Evolutionary conservation across 2,888 invertebrate species (phyloP).

Genomic region (Aleiodes alternator): DNA sequence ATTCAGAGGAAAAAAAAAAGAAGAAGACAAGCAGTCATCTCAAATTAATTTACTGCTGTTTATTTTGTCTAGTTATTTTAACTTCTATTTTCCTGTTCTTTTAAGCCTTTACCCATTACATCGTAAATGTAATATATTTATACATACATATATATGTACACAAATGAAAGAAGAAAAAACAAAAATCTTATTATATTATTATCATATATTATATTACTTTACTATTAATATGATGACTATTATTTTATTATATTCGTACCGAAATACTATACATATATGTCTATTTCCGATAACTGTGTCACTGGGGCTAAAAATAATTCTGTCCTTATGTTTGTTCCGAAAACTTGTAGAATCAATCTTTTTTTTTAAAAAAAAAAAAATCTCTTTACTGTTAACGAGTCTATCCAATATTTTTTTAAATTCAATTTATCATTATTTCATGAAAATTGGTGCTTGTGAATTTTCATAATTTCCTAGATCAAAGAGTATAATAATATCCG

Average conservation of each 20-base stretch:
- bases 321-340: constrained; percentile 58
- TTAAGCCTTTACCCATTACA: constrained; percentile 60
- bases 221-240: constrained; percentile 60
- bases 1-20: constrained; percentile 46
- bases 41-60: constrained; percentile 61
- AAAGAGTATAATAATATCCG: neutral
- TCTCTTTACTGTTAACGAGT: constrained; percentile 27
- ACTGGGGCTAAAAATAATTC: constrained; percentile 55
- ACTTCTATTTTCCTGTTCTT: neutral
- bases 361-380: too few species aligned
- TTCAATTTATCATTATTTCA: neutral
- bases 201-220: constrained; percentile 59
- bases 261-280: constrained; percentile 51
- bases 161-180: constrained; percentile 1
- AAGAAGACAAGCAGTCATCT: constrained; percentile 45
- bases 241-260: constrained; percentile 67
- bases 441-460: constrained; percentile 24
- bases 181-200: constrained; percentile 42
- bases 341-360: constrained; percentile 5
- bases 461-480: neutral
- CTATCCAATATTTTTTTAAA: constrained; percentile 3
- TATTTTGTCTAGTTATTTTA: constrained; percentile 49
- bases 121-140: constrained; percentile 65
- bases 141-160: constrained; percentile 57
- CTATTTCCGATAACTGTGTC: constrained; percentile 50